Percentiles rank a stretch among this genome's conserved stretches.
These are phyloP conservation scores for Sus cebifrons DNA, from an alignment of 2,797 vertebrate genomes.

Conservation along the genomic window DNA sequence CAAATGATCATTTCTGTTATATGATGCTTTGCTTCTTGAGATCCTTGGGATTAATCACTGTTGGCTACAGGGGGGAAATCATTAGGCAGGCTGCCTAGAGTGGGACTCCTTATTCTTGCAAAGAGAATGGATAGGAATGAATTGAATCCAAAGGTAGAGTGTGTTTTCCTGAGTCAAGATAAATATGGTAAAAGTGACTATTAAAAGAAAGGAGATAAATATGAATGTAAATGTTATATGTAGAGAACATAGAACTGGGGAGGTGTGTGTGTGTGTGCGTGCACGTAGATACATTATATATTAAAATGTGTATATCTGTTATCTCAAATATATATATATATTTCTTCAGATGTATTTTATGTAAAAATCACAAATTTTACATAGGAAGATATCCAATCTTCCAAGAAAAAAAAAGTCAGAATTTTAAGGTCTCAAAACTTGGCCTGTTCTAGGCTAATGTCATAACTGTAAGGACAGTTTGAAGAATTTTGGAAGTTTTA, in stretches of 20 bases:
- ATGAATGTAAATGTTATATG: neutral
- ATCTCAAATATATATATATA: neutral
- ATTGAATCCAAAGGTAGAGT: conserved; percentile 41
- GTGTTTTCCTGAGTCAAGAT: conserved; percentile 53
- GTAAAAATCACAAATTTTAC: conserved; percentile 25
- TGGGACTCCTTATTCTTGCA: neutral
- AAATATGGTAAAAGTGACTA: conserved; percentile 8
- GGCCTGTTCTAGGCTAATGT: neutral
- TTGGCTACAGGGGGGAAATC: neutral
- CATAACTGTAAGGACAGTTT: conserved; percentile 54
- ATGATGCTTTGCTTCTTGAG: conserved; percentile 61
- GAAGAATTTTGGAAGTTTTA: conserved; percentile 59
- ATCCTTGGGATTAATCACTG: neutral
- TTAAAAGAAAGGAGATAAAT: conserved; percentile 18
- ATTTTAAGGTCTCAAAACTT: conserved; percentile 37
- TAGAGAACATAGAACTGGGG: conserved; percentile 38
- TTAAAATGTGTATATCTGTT: neutral
- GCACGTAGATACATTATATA: neutral
- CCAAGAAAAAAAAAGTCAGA: neutral
- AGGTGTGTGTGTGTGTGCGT: conserved; percentile 4
- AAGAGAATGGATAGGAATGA: neutral
- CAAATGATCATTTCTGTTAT: conserved; percentile 42
- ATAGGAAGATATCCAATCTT: conserved; percentile 21
- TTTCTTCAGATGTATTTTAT: neutral
- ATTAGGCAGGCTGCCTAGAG: neutral